Conservation (phyloP, 1,140 invertebrate species). For the Monochamus saltuarius region DNA sequence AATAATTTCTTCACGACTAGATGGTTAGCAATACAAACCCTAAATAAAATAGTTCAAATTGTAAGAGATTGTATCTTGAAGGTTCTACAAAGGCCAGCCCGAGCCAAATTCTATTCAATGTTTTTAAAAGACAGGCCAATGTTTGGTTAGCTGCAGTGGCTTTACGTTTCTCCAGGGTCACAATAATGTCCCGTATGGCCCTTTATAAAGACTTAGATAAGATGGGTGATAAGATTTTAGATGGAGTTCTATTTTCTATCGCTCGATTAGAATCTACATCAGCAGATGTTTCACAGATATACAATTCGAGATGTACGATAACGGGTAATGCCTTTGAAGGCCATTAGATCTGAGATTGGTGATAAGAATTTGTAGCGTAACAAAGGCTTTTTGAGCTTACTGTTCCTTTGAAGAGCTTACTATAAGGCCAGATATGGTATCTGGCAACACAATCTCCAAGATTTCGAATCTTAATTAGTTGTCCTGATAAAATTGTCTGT, state of each 20-base stretch:
- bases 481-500: constrained; percentile 29
- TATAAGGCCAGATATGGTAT: constrained; percentile 25
- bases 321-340: constrained; percentile 26
- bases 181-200: constrained; percentile 38
- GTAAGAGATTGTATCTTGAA: constrained; percentile 48
- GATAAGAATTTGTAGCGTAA: constrained; percentile 35
- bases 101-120: constrained; percentile 46
- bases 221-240: constrained; percentile 45
- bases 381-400: constrained; percentile 17
- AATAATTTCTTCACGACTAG: constrained; percentile 50
- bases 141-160: constrained; percentile 49
- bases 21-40: constrained; percentile 43
- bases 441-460: constrained; percentile 34
- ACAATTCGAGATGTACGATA: constrained; percentile 31
- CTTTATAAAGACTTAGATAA: constrained; percentile 33
- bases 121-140: constrained; percentile 46
- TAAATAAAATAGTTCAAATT: constrained; percentile 44
- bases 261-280: constrained; percentile 36
- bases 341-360: constrained; percentile 24
- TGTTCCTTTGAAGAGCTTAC: constrained; percentile 3
- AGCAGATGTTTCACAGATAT: constrained; percentile 42
- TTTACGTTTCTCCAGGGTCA: constrained; percentile 34
- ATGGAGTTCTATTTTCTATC: constrained; percentile 37
- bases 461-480: constrained; percentile 38
- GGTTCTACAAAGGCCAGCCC: constrained; percentile 42